phyloP scores from a whole-genome alignment of 2,888 invertebrate species.

The Nemotelus pantherinus region DNA sequence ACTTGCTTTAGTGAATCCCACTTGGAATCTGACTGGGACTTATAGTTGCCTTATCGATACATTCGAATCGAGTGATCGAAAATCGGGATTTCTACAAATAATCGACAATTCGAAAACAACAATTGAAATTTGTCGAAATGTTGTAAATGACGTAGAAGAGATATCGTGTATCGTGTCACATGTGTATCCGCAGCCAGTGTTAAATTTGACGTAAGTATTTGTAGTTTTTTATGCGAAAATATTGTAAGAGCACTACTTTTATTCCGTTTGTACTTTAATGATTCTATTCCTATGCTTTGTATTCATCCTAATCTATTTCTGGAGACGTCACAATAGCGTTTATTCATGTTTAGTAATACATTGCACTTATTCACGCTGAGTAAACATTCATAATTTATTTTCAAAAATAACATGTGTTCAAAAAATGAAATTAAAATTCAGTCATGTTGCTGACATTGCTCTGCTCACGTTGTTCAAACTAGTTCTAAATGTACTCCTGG shows the following conservation, averaged over 20 bases:
- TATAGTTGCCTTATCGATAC: constrained; percentile 74
- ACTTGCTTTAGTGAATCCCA: constrained; percentile 73
- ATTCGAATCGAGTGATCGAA: constrained; percentile 66
- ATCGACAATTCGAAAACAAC: constrained; percentile 53
- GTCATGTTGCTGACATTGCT: too few relatives aligned
- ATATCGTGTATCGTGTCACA: constrained; percentile 52
- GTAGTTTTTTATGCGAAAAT: neutral
- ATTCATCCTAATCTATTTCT: too few relatives aligned
- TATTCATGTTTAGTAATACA: too few relatives aligned
- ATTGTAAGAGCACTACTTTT: neutral
- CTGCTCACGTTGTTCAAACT: too few relatives aligned
- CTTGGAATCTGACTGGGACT: constrained; percentile 76
- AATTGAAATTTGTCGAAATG: constrained; percentile 50
- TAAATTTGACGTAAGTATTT: constrained; percentile 52
- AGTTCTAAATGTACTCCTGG: too few relatives aligned
- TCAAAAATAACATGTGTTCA: too few relatives aligned
- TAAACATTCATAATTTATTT: too few relatives aligned
- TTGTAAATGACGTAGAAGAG: constrained; percentile 53
- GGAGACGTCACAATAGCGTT: too few relatives aligned
- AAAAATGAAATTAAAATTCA: too few relatives aligned
- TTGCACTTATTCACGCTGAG: too few relatives aligned
- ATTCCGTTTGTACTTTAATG: neutral
- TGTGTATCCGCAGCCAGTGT: constrained; percentile 52
- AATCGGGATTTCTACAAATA: constrained; percentile 52
- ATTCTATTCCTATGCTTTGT: neutral